Base-by-base conservation (phyloP, 1,140 invertebrate species). In the Drosophila hydei region DNA sequence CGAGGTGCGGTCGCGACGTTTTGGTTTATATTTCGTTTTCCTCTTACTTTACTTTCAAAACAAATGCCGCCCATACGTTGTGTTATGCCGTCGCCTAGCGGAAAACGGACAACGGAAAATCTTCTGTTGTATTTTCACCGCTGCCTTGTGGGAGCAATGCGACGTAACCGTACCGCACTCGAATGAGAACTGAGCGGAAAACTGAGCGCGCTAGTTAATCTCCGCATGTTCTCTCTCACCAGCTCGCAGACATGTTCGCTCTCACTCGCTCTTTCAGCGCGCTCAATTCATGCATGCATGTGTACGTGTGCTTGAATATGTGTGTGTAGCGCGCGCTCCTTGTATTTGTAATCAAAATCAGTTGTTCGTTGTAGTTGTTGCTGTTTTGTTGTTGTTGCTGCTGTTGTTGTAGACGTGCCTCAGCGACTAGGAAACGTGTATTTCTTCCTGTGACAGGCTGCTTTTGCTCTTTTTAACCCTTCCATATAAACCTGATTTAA, bases 401-500 rank as follows among this genome's bases (percentile, higher is more conserved):
- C 48, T 60, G 60, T 65, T 75, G 78, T 67, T 64, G 70, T 71
- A 77, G 70, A 69, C 52, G 77, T 61, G 70, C 58, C 64, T 81
- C 51, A 47, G 61, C 43, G 60, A 80, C 84, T 88, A 88, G 83
- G 81, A 88, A 89, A 89, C 83, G 84, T 88, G 83, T 88, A 89
- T 88, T 88, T 88, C 84, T 87, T 87, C 81, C 81, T 85, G 81
- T 71, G 80, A 79, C 79, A 71, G 69, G 69, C 73, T 72, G 72
- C 60, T 75, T 60, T 75, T 78, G 67, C 68, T 75, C 68, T 75
- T 88, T 87, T 87, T 83, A 88, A 89, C 83, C 83, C 84, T 88
- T 89, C 78, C 72, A 83, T 78, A 89, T 88, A 87, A 87, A 87
- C 83, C 83, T 87, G 83, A 87, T 87, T 87, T 87, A 87, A 87